phyloP scores from a whole-genome alignment of 1,140 invertebrate species.

The Drosophila leontia region DNA sequence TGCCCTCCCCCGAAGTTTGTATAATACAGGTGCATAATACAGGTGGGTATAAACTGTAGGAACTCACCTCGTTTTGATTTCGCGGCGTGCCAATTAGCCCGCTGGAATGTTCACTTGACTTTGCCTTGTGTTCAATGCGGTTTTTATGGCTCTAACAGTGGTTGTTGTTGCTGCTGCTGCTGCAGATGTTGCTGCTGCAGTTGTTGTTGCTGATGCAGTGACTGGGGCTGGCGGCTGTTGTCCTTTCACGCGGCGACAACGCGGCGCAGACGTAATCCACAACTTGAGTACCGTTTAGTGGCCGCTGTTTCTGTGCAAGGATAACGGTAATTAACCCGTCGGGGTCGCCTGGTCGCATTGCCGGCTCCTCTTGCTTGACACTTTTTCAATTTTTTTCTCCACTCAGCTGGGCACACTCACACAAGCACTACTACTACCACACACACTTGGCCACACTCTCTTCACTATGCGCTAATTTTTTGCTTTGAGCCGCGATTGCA shows the following conservation, averaged over 20 bases:
- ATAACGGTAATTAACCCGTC: conserved; percentile 78
- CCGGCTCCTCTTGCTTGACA: conserved; percentile 69
- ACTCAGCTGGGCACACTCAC: conserved; percentile 56
- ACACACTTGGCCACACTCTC: conserved; percentile 28
- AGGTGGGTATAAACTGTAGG: background rate
- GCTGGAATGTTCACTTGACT: conserved; percentile 64
- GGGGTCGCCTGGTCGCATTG: conserved; percentile 71
- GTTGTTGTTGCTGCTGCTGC: conserved; percentile 1
- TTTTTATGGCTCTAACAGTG: conserved; percentile 9
- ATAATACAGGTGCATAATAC: background rate
- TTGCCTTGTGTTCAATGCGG: conserved; percentile 31
- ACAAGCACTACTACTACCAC: conserved; percentile 11
- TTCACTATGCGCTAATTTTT: conserved; percentile 65
- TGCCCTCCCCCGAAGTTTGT: background rate
- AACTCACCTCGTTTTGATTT: conserved; percentile 58
- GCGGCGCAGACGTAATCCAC: conserved; percentile 55
- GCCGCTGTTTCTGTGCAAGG: conserved; percentile 55
- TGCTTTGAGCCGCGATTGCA: conserved; percentile 46
- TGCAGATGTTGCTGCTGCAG: conserved; percentile 9
- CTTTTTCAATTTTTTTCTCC: conserved; percentile 70
- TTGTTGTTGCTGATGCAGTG: background rate
- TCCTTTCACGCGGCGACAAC: conserved; percentile 55
- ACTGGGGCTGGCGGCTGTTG: conserved; percentile 20
- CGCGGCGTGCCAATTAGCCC: conserved; percentile 54
- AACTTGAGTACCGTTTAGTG: conserved; percentile 60